Conservation (phyloP, 2,797 vertebrate species). For the Thamnophis elegans region DNA sequence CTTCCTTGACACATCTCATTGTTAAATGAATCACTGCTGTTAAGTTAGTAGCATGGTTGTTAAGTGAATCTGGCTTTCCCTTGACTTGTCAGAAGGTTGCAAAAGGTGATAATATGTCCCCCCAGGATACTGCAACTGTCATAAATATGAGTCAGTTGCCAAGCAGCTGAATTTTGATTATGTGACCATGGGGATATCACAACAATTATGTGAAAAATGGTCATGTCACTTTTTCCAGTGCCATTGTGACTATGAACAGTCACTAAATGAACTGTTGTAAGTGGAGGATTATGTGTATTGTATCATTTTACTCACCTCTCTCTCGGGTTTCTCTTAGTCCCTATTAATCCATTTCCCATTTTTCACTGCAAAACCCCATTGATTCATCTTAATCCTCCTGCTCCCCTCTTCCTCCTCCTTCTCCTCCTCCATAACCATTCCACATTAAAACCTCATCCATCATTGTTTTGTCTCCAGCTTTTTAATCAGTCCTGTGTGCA, state of each 20-base stretch:
- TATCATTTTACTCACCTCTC: constrained; percentile 17
- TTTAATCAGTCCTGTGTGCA: constrained; percentile 70
- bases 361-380: not conserved
- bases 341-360: constrained; percentile 28
- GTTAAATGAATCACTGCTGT: not conserved
- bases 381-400: constrained; percentile 38
- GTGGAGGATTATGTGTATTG: not conserved
- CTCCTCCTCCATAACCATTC: constrained; percentile 28
- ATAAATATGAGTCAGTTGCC: not conserved
- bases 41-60: not conserved
- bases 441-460: constrained; percentile 65
- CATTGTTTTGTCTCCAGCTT: constrained; percentile 65
- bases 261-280: not conserved
- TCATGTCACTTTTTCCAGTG: not conserved
- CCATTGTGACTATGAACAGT: not conserved
- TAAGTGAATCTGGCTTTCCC: not conserved
- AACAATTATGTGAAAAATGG: not conserved
- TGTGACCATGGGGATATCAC: not conserved
- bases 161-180: not conserved
- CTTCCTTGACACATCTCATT: not conserved
- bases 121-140: not conserved
- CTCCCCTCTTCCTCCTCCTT: constrained; percentile 19
- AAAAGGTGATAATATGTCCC: not conserved
- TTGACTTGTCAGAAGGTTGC: not conserved
- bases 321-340: constrained; percentile 7